Percentiles rank a stretch among this genome's conserved stretches.
These are phyloP conservation scores for Notiomystis cincta DNA, from an alignment of 2,113 vertebrate genomes.

Conservation along the genomic window DNA sequence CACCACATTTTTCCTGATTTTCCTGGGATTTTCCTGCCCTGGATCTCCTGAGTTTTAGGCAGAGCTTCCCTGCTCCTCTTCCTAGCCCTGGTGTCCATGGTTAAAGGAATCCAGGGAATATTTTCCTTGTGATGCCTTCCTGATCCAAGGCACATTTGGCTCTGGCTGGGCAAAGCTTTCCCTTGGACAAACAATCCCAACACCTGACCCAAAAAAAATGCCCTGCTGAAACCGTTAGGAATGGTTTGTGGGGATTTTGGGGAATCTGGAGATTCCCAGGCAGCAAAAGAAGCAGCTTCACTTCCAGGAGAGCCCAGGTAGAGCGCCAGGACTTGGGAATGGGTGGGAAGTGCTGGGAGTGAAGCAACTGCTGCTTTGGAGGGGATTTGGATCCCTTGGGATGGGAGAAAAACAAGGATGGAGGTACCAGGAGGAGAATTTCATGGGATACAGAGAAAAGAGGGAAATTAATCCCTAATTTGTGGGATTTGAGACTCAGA, in stretches of 20 bases:
- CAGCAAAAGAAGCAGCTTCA: background rate
- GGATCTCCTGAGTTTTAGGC: background rate
- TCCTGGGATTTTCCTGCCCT: background rate
- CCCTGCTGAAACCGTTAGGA: background rate
- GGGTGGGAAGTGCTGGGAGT: background rate
- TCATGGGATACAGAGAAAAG: background rate
- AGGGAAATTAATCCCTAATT: background rate
- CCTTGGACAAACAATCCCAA: background rate
- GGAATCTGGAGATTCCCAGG: background rate
- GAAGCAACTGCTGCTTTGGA: background rate
- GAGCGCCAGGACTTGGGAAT: background rate
- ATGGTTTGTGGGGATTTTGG: fast-evolving
- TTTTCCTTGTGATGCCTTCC: background rate
- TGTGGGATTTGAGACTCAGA: background rate
- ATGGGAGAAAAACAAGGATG: background rate
- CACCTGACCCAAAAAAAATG: background rate
- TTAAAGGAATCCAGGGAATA: background rate
- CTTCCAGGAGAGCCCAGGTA: background rate
- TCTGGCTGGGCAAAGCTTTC: background rate
- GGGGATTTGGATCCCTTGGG: background rate
- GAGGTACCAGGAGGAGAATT: fast-evolving
- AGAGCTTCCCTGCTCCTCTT: background rate
- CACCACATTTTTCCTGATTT: background rate
- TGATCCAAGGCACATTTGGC: background rate
- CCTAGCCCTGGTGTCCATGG: background rate